Base-by-base conservation (phyloP, 2,797 vertebrate genomes). In the Amniataba percoides region DNA sequence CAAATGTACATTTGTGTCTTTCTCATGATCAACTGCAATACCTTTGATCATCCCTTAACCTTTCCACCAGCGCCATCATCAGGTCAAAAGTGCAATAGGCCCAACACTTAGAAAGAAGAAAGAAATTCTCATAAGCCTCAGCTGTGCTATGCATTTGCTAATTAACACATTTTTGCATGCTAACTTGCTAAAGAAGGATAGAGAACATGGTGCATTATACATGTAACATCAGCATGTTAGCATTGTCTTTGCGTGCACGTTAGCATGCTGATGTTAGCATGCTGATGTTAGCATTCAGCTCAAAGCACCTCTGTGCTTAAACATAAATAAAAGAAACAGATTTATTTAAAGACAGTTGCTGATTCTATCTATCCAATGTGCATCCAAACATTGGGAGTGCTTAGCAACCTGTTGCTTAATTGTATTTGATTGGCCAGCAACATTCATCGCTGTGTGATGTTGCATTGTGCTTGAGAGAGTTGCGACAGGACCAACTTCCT, bases 381-480 rank as follows among this genome's bases (percentile, higher is more conserved):
- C 58, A 71, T 21, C 39, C 3, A 56, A 52, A 45, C 43, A 21
- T 66, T 42, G 52, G 39, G 48, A 66, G 21, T 27, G 27, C 34
- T 77, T 62, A 42, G 51, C 68, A 51, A 43, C 52, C 55, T n/a
- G n/a, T 31, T 0, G 8, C 18, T 63, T 46, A 40, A 53, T 68
- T 46, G n/a, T 36, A 4, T 45, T 61, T 74, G 43, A 61, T 18
- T 43, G 49, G 66, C 18, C 31, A 52, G 40, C 62, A 74, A 66
- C 45, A 31, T 36, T 51, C 23, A 49, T 73, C 34, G 48, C 42
- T 55, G 55, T 53, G 56, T 78, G 59, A 69, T 46, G 27, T 25
- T 25, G 27, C 48, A 60, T 25, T 27, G 9, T 45, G 59, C 52
- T 73, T 5, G 34, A 34, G 70, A 61, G 74, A 61, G 48, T 70